phyloP scores from a whole-genome alignment of 1,140 invertebrate species.

The Zaprionus gabonicus region DNA sequence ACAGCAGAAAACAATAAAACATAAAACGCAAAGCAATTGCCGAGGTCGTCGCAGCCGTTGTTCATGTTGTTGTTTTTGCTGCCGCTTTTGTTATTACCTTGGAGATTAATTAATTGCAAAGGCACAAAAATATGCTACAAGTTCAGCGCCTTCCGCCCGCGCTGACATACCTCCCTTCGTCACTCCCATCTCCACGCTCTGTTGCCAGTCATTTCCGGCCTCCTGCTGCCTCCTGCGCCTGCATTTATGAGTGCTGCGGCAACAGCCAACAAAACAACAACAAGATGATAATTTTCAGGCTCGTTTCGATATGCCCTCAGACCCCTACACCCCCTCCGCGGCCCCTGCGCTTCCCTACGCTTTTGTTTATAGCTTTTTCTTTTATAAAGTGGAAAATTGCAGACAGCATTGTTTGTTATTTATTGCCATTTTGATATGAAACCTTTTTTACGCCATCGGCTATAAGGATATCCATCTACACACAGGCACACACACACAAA shows the following conservation, averaged over 20 bases:
- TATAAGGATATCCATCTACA: conserved; percentile 27
- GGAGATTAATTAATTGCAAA: conserved; percentile 79
- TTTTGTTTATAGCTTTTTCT: conserved; percentile 77
- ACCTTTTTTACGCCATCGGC: conserved; percentile 57
- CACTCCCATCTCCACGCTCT: background rate
- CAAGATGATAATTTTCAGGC: conserved; percentile 78
- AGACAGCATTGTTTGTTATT: conserved; percentile 82
- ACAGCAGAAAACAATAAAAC: conserved; percentile 65
- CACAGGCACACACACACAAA: conserved; percentile 2
- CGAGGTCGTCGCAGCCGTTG: conserved; percentile 39
- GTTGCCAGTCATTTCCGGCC: conserved; percentile 71
- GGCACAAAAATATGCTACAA: conserved; percentile 76
- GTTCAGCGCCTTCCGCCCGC: conserved; percentile 27
- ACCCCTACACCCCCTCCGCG: background rate
- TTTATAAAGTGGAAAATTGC: conserved; percentile 82
- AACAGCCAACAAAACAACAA: conserved; percentile 51
- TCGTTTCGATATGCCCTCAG: conserved; percentile 43
- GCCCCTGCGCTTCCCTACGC: background rate
- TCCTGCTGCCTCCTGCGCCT: conserved; percentile 24
- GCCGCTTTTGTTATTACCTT: conserved; percentile 73
- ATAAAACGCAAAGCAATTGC: conserved; percentile 68
- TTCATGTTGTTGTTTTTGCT: conserved; percentile 24
- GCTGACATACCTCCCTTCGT: background rate
- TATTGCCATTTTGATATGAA: conserved; percentile 81
- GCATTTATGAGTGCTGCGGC: conserved; percentile 64